Conservation (phyloP, 2,888 invertebrate genomes). For the Cryptocephalus primarius region DNA sequence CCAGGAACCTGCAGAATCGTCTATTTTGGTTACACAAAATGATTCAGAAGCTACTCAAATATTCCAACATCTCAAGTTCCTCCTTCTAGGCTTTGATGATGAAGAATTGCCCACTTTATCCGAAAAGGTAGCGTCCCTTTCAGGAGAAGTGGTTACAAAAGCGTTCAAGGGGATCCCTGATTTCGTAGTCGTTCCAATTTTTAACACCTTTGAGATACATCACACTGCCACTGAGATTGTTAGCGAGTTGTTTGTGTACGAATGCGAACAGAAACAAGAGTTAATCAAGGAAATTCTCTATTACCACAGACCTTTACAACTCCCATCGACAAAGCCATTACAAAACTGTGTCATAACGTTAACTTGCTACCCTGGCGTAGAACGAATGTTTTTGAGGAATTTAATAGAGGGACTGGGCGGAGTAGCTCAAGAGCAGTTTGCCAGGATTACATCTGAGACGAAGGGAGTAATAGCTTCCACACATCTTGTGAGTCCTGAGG, state of each 20-base stretch:
- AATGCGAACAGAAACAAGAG: slow-evolving; percentile 49
- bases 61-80: slow-evolving; percentile 23
- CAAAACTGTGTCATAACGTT: slow-evolving; percentile 64
- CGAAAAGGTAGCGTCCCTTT: slow-evolving; percentile 31
- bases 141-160: slow-evolving; percentile 42
- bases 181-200: slow-evolving; percentile 52
- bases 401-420: slow-evolving; percentile 66
- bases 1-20: slow-evolving; percentile 9
- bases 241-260: slow-evolving; percentile 62
- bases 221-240: slow-evolving; percentile 49
- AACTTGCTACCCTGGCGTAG: slow-evolving; percentile 63
- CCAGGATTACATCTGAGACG: slow-evolving; percentile 40
- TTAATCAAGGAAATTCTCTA: slow-evolving; percentile 48
- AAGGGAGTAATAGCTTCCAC: slow-evolving; percentile 55
- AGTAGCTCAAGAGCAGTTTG: slow-evolving; percentile 49
- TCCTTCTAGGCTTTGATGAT: slow-evolving; percentile 38
- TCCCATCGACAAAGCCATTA: slow-evolving; percentile 41
- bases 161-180: slow-evolving; percentile 47
- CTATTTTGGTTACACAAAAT: slow-evolving; percentile 10
- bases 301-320: slow-evolving; percentile 58
- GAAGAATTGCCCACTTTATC: slow-evolving; percentile 35
- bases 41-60: slow-evolving; percentile 8
- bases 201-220: slow-evolving; percentile 38
- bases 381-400: slow-evolving; percentile 61
- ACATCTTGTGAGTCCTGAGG: slow-evolving; percentile 64